phyloP scores from a whole-genome alignment of 2,797 vertebrate species.

The Percopsis omiscomaycus region DNA sequence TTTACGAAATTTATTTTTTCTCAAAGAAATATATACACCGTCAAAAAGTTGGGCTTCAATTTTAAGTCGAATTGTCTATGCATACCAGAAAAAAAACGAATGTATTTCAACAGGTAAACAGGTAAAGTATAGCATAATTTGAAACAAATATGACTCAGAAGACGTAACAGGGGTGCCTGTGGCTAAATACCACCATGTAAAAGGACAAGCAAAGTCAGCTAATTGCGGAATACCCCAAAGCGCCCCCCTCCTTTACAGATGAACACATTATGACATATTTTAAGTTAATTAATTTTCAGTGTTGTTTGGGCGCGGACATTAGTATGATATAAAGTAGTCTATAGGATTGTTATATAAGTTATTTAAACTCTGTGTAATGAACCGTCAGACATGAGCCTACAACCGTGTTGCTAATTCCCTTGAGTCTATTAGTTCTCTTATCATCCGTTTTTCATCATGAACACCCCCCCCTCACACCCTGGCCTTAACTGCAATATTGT shows the following conservation, averaged over 20 bases:
- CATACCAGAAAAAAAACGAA: constrained; percentile 5
- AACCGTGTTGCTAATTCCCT: constrained; percentile 62
- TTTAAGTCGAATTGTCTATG: constrained; percentile 8
- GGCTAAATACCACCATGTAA: constrained; percentile 56
- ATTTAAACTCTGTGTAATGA: constrained; percentile 60
- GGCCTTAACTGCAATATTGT: constrained; percentile 46
- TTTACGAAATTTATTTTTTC: no score
- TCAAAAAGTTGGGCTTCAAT: not conserved
- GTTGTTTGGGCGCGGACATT: constrained; percentile 24
- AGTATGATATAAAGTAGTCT: constrained; percentile 20
- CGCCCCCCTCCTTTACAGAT: constrained; percentile 15
- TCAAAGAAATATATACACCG: not conserved
- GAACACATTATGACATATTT: constrained; percentile 16
- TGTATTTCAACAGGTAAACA: constrained; percentile 37
- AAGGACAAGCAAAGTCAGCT: constrained; percentile 57
- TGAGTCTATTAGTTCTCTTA: constrained; percentile 62
- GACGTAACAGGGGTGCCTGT: constrained; percentile 33
- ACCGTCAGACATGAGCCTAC: constrained; percentile 50
- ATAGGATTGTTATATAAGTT: constrained; percentile 53
- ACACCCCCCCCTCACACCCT: constrained; percentile 20
- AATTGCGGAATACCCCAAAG: constrained; percentile 59
- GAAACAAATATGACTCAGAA: constrained; percentile 43
- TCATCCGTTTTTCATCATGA: constrained; percentile 66
- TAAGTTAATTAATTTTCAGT: constrained; percentile 38
- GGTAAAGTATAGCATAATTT: constrained; percentile 24